Conservation (phyloP, 2,113 vertebrate species). For the Corydoras sp. region DNA sequence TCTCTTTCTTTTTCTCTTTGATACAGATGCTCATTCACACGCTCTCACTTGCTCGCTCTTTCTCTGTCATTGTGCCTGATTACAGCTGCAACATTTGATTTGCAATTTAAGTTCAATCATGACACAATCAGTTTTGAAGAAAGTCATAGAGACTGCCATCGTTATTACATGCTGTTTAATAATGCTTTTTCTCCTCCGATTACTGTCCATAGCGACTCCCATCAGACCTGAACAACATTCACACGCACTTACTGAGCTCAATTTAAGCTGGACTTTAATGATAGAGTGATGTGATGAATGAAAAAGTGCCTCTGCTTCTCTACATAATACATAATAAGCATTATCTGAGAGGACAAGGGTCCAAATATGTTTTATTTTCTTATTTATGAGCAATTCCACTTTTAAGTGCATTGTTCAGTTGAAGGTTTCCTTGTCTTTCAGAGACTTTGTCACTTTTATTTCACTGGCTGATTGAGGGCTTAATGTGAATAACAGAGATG, state of each 20-base stretch:
- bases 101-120: constrained; percentile 46
- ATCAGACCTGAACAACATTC: constrained; percentile 22
- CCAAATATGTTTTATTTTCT: background rate
- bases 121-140: constrained; percentile 45
- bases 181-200: constrained; percentile 34
- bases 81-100: constrained; percentile 44
- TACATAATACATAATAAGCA: background rate
- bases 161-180: constrained; percentile 39
- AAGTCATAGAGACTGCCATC: constrained; percentile 39
- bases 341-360: background rate
- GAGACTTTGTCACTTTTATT: background rate
- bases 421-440: constrained; percentile 9
- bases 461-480: background rate
- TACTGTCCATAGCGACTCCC: constrained; percentile 17
- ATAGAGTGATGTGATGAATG: background rate
- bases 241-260: constrained; percentile 4
- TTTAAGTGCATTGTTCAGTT: constrained; percentile 5
- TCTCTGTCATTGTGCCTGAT: constrained; percentile 23
- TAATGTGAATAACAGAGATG: too few species aligned
- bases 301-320: constrained; percentile 3
- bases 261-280: constrained; percentile 16
- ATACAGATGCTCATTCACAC: background rate
- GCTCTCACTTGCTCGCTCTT: background rate
- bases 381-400: constrained; percentile 7
- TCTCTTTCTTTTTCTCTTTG: constrained; percentile 6